Evolutionary conservation across 2,113 vertebrate genomes (phyloP).

Genomic region (Forbesichthys agassizii): DNA sequence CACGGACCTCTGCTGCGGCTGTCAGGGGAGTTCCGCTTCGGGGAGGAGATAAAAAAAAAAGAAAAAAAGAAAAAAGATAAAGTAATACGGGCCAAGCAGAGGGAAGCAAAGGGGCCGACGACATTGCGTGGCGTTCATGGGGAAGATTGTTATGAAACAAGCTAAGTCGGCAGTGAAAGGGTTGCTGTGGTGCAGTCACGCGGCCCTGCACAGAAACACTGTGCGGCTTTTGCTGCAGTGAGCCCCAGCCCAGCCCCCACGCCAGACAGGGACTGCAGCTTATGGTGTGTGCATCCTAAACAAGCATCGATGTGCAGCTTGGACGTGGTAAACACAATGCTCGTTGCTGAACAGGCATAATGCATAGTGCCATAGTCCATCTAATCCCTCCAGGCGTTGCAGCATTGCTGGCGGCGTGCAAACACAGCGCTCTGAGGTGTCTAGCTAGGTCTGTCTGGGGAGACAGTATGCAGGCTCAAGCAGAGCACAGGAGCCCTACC

Average conservation of each 20-base stretch:
- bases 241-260: constrained; percentile 35
- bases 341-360: neutral
- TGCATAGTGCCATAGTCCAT: constrained; percentile 2
- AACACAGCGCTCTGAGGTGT: neutral
- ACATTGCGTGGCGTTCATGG: neutral
- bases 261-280: constrained; percentile 29
- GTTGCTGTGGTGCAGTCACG: neutral
- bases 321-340: constrained; percentile 1
- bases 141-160: neutral
- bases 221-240: constrained; percentile 61
- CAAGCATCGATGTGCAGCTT: constrained; percentile 13
- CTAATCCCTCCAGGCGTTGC: neutral
- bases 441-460: neutral
- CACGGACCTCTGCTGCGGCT: constrained; percentile 4
- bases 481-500: constrained; percentile 1
- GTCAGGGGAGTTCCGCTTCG: constrained; percentile 32
- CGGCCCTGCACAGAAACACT: constrained; percentile 38
- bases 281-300: constrained; percentile 28
- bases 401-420: neutral
- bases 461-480: constrained; percentile 9
- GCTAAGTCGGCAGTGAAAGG: neutral
- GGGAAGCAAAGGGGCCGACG: neutral
- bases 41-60: constrained; percentile 44
- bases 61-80: no score
- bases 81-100: constrained; percentile 34